Conservation (phyloP, 2,888 invertebrate genomes). For the Archips crataeganus region DNA sequence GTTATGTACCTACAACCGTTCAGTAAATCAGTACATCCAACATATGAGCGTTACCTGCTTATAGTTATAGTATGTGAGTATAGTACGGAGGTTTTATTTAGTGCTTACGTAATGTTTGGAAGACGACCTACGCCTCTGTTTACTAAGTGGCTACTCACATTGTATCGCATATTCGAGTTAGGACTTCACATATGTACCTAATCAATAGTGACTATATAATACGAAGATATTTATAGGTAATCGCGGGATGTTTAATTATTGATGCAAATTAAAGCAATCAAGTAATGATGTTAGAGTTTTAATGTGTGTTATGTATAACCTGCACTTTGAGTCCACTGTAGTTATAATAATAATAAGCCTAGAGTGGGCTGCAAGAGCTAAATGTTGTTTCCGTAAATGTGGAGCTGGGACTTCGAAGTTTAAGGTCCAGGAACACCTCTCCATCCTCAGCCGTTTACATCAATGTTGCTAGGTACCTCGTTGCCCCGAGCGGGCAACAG, state of each 20-base stretch:
- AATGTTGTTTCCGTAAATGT: no score
- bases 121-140: slow-evolving; percentile 35
- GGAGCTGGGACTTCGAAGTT: no score
- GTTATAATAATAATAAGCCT: background rate
- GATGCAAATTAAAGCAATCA: slow-evolving; percentile 28
- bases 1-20: background rate
- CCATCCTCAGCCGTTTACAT: no score
- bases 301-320: background rate
- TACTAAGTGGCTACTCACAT: slow-evolving; percentile 28
- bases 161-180: slow-evolving; percentile 14
- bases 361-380: no score
- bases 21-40: background rate
- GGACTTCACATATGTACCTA: slow-evolving; percentile 21
- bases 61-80: background rate
- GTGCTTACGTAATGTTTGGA: slow-evolving; percentile 41
- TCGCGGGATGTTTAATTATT: background rate
- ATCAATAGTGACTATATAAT: slow-evolving; percentile 9
- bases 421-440: no score
- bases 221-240: slow-evolving; percentile 12
- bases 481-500: no score
- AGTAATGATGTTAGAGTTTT: background rate
- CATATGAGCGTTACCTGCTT: background rate
- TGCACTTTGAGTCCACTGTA: background rate
- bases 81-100: slow-evolving; percentile 29
- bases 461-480: no score